phyloP scores from a whole-genome alignment of 2,797 vertebrate genomes.

The Poliocrania exsul region DNA sequence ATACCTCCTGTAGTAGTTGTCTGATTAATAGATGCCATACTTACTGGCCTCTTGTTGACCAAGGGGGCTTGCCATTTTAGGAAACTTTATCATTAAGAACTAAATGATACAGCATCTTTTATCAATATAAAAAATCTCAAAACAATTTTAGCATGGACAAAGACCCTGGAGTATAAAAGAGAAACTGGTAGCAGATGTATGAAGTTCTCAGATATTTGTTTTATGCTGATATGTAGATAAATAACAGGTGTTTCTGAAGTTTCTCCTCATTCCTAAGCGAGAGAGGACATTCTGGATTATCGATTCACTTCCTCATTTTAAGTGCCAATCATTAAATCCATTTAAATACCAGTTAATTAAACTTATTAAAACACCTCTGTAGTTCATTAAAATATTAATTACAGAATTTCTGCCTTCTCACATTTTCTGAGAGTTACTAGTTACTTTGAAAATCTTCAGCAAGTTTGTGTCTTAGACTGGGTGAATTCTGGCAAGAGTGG shows the following conservation, averaged over 20 bases:
- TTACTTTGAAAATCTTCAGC: not conserved
- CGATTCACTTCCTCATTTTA: not conserved
- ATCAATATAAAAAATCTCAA: not conserved
- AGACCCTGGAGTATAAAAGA: not conserved
- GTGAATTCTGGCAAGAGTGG: not conserved
- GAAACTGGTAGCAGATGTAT: not conserved
- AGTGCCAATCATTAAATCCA: not conserved
- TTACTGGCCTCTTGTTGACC: not conserved
- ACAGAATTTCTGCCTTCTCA: not conserved
- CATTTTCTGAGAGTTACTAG: not conserved
- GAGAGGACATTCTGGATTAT: not conserved
- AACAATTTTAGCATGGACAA: not conserved
- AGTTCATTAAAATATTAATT: not conserved
- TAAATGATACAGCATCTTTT: not conserved
- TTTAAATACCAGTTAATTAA: not conserved
- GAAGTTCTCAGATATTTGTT: not conserved
- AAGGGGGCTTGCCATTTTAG: not conserved
- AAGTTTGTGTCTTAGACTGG: not conserved
- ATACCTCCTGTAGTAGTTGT: not conserved
- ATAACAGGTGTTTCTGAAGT: not conserved
- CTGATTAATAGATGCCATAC: not conserved
- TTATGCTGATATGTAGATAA: not conserved
- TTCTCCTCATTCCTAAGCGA: not conserved
- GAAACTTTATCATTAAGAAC: not conserved
- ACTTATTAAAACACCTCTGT: not conserved